Evolutionary conservation across 1,140 invertebrate species (phyloP).

Genomic region (Ectropis grisescens): DNA sequence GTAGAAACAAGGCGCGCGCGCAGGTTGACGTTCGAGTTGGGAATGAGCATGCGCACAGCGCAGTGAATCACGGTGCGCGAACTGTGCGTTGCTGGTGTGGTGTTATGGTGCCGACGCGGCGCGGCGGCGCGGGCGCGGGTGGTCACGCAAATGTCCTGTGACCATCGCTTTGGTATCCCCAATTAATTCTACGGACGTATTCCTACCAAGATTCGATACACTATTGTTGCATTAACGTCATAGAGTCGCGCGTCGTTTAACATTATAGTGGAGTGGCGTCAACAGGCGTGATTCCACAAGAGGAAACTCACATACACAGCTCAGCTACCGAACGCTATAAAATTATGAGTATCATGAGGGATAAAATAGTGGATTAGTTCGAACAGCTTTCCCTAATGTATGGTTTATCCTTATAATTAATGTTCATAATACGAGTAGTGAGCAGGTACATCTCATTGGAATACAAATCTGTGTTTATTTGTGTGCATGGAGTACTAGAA

Average conservation of each 20-base stretch:
- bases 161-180: conserved; percentile 13
- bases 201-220: conserved; percentile 28
- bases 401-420: too few species aligned
- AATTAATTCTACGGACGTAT: conserved; percentile 52
- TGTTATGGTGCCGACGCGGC: neutral
- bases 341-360: too few species aligned
- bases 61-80: conserved; percentile 20
- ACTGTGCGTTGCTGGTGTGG: conserved; percentile 1
- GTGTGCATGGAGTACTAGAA: too few species aligned
- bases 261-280: conserved; percentile 9
- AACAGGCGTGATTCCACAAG: too few species aligned
- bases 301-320: too few species aligned
- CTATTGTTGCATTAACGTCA: conserved; percentile 23
- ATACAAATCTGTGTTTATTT: too few species aligned
- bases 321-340: too few species aligned
- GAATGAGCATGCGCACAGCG: conserved; percentile 28
- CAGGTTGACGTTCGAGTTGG: conserved; percentile 34
- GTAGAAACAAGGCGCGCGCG: conserved; percentile 48
- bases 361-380: too few species aligned
- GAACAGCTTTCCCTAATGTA: too few species aligned
- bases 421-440: too few species aligned
- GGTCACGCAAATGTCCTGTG: conserved; percentile 2
- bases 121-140: neutral
- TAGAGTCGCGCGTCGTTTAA: conserved; percentile 12
- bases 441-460: too few species aligned